Evolutionary conservation across 2,797 vertebrate genomes (phyloP).

Genomic region (Denticeps clupeoides): DNA sequence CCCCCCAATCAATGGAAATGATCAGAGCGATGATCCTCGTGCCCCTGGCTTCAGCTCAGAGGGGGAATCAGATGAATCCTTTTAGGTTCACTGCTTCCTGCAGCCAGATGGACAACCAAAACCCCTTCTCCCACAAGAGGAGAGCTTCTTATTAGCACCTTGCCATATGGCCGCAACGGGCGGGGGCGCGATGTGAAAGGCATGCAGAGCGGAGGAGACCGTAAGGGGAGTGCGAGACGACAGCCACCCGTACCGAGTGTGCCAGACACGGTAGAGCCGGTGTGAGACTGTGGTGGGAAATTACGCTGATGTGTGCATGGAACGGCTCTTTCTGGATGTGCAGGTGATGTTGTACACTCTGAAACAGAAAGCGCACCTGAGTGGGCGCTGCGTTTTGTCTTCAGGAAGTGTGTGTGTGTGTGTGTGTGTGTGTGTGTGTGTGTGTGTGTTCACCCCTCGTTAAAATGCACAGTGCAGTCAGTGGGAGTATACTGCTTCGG

Average conservation of each 20-base stretch:
- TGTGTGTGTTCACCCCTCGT: background rate
- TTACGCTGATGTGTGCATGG: background rate
- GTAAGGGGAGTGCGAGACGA: background rate
- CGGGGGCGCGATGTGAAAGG: slow-evolving; percentile 11
- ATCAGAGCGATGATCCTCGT: slow-evolving; percentile 12
- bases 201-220: background rate
- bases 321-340: background rate
- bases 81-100: slow-evolving; percentile 20
- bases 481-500: background rate
- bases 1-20: slow-evolving; percentile 30
- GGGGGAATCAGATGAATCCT: slow-evolving; percentile 25
- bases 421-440: background rate
- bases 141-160: slow-evolving; percentile 18
- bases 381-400: slow-evolving; percentile 6
- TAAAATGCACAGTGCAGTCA: background rate
- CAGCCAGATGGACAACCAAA: slow-evolving; percentile 28
- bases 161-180: slow-evolving; percentile 28
- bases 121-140: slow-evolving; percentile 14
- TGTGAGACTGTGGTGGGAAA: background rate
- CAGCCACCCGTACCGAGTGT: background rate
- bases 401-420: slow-evolving; percentile 8
- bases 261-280: background rate
- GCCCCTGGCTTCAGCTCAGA: slow-evolving; percentile 7
- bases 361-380: too few species aligned
- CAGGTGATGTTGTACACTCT: too few species aligned